Evolutionary conservation across 2,888 invertebrate species (phyloP).

Genomic region (Eumerus sabulonum): DNA sequence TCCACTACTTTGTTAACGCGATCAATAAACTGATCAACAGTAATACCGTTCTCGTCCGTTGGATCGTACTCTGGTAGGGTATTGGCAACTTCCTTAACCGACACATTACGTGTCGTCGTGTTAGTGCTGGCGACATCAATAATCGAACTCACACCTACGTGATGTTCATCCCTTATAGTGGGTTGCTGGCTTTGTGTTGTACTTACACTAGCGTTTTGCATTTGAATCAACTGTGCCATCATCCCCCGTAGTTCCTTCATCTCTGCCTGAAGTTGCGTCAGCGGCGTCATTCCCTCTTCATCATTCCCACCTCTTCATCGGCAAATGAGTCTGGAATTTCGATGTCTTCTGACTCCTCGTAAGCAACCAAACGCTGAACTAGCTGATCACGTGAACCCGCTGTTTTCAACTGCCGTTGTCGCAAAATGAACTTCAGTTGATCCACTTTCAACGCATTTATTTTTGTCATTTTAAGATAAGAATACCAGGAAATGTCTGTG

Average conservation of each 20-base stretch:
- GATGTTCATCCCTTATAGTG: no score
- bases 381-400: no score
- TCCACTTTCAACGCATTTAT: constrained; percentile 4
- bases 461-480: neutral
- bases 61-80: constrained; percentile 40
- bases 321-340: neutral
- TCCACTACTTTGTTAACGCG: constrained; percentile 35
- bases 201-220: constrained; percentile 9
- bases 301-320: constrained; percentile 4
- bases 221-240: no score
- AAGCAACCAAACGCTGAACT: no score
- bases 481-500: constrained; percentile 1
- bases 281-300: constrained; percentile 3
- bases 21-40: constrained; percentile 28
- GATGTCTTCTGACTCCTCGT: no score
- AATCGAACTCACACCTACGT: no score
- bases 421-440: no score
- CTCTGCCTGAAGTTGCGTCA: constrained; percentile 21
- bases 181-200: constrained; percentile 15
- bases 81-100: constrained; percentile 38
- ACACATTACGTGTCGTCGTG: constrained; percentile 22
- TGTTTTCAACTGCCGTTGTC: no score
- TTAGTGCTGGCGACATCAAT: no score
- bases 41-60: constrained; percentile 18
- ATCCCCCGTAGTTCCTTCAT: no score